Evolutionary conservation across 1,140 invertebrate genomes (phyloP), one percentile per base, ranked within the genome.

Genomic region (Ptiloglossa arizonensis): DNA sequence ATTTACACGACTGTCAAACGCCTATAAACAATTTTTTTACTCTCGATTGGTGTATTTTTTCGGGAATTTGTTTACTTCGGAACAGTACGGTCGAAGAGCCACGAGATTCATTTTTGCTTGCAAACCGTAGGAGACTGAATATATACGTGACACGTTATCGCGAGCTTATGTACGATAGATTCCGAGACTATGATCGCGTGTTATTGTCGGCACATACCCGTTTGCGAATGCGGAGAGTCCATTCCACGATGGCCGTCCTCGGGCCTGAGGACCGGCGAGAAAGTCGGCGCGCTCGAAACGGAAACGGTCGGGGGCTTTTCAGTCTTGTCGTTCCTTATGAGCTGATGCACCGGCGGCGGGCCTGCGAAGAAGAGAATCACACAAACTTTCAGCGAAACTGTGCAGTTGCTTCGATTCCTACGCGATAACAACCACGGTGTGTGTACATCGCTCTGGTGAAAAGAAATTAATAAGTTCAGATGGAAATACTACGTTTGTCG

Each of bases 271-370:
- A 93, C 91, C 60, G 92, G 91, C 57, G 92, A 92, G 75, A 92
- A 93, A 17, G 90, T 92, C 69, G 91, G 89, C 75, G 91, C 90
- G 74, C 90, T 92, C 75, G 92, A 93, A 83, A 92, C 92, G 83
- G 92, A 91, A 63, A 93, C 91, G 77, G 90, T 89, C 73, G 92
- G 91, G 66, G 91, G 84, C 81, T 93, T 92, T 88, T 93, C 92
- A 92, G 92, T 93, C 91, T 93, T 93, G 89, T 93, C 92, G 83
- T 93, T 93, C 88, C 92, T 86, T 90, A 93, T 91, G 72, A 93
- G 87, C 87, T 93, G 92, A 68, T 93, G 92, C 80, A 93, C 91
- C 72, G 92, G 91, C 32, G 92, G 92, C 81, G 92, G 92, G 87
- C 91, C 92, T 92, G 48, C 8, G 57, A 68, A 19, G 44, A n/a